Evolutionary conservation across 2,797 vertebrate species (phyloP), one percentile per base, ranked within the genome.

Genomic region (Silurus aristotelis): DNA sequence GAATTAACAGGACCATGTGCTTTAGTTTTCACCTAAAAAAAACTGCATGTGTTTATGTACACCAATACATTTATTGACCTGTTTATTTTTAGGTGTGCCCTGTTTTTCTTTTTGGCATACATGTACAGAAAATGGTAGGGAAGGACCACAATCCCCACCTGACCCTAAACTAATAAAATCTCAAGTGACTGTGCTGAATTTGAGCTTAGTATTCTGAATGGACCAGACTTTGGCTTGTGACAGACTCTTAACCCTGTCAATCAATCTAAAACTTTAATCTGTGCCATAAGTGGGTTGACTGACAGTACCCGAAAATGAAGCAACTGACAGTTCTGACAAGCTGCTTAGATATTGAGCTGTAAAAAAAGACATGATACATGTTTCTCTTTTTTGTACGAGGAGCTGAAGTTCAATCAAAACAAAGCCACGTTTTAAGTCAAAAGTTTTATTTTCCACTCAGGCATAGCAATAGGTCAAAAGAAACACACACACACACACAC

Each of bases 151-250:
- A 63, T 27, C 48, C 61, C n/a, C 22, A 13, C 3, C 46, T 67
- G 73, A 79, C 84, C 86, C n/a, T 83, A 90, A 89, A 83, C 31
- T 78, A 91, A 90, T 52, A 20, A 6, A 66, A 67, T 70, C 25
- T 82, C 46, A 60, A 83, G 75, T 83, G 85, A 88, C 87, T 80
- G 73, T 60, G 83, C 75, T 87, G 90, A 88, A 90, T 89, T 87
- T 88, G 86, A 87, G 89, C 88, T 83, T 70, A 46, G 77, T 68
- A 83, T 75, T 91, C 82, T 79, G 82, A 88, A 87, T 66, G 58
- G 72, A 72, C 72, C 76, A 15, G 27, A 61, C 60, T 73, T 85
- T 82, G 83, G 25, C 48, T 84, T 88, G 85, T 88, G 83, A 80
- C 83, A 76, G 64, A 70, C 64, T 82, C 71, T 81, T 77, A 86